A percentile compares a stretch with the other conserved stretches of the same genome.
phyloP scores from a whole-genome alignment of 2,113 vertebrate genomes.

The Genyomyrus donnyi region DNA sequence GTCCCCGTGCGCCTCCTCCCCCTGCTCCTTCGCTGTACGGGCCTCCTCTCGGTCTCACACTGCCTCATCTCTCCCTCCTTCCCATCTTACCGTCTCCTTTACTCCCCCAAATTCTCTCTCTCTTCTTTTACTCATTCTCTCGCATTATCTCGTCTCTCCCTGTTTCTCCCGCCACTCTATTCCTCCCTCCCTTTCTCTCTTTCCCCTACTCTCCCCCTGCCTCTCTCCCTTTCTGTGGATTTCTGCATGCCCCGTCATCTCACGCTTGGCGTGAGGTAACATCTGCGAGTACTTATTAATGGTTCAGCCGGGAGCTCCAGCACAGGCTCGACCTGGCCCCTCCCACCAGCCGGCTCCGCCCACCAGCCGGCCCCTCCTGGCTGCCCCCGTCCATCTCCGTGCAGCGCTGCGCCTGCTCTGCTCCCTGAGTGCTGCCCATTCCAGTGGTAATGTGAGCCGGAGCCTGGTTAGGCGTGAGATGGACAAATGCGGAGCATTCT shows the following conservation, averaged over 20 bases:
- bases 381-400: neutral
- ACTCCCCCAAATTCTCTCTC: neutral
- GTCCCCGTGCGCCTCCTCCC: neutral
- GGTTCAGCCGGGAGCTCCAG: conserved; percentile 6
- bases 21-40: neutral
- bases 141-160: neutral
- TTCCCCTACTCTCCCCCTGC: neutral
- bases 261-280: conserved; percentile 8
- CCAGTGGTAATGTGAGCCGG: neutral
- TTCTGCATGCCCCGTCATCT: neutral
- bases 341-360: neutral
- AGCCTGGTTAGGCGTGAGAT: neutral
- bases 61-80: neutral
- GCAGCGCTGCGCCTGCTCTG: neutral
- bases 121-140: neutral
- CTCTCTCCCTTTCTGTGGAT: neutral
- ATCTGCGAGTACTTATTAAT: conserved; percentile 21
- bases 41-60: neutral
- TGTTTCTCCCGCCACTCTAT: neutral
- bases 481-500: neutral
- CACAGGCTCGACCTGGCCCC: neutral
- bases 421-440: conserved; percentile 1
- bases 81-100: neutral
- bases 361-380: neutral
- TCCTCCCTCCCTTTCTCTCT: neutral